Base-by-base conservation (phyloP, 2,888 invertebrate genomes). In the Aleiodes leptofemur region DNA sequence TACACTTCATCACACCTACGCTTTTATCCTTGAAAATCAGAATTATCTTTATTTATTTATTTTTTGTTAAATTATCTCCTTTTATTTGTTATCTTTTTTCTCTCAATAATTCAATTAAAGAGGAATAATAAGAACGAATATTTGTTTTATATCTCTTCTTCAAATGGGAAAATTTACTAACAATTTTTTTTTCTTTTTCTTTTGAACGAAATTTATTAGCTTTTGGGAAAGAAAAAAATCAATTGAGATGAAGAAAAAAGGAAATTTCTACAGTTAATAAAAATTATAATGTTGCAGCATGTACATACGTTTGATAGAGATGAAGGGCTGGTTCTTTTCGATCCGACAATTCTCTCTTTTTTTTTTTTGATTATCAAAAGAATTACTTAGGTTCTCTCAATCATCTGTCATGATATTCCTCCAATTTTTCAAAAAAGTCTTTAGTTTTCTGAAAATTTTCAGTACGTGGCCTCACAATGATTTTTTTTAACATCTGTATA, bases 1-100 rank as follows among this genome's bases (percentile, higher is more conserved):
- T 88, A 87, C 87, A 88, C 86, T 89, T 83, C 86, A 87, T 89
- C 89, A 88, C 89, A 89, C 87, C 84, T 88, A 86, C 79, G 86
- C 87, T 85, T 86, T 81, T 76, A 83, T 86, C 84, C 86, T 86
- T 83, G 11, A 68, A 4, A 59, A 69, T 50, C 51, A 56, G 11
- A 43, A 51, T 70, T 57, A 70, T 69, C 48, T 56, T 43, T 14
- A 14, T 56, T 43, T 14, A 14, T 56, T n/a, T 29, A 68, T 51
- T 74, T 68, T 48, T 61, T 66, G 16, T 72, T 55, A 59, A 38
- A 56, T 50, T 29, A 72, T 59, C 50, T 64, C 3, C 68, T 64
- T 76, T 68, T 55, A 29, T 68, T 72, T 70, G 31, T 71, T 16
- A n/a, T 51, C 13, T 68, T 14, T 51, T 51, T 31, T 31, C 29